A percentile compares a stretch with the other conserved stretches of the same genome.
These are phyloP conservation scores for Musca vetustissima DNA, from an alignment of 1,140 invertebrate species.

Conservation along the genomic window DNA sequence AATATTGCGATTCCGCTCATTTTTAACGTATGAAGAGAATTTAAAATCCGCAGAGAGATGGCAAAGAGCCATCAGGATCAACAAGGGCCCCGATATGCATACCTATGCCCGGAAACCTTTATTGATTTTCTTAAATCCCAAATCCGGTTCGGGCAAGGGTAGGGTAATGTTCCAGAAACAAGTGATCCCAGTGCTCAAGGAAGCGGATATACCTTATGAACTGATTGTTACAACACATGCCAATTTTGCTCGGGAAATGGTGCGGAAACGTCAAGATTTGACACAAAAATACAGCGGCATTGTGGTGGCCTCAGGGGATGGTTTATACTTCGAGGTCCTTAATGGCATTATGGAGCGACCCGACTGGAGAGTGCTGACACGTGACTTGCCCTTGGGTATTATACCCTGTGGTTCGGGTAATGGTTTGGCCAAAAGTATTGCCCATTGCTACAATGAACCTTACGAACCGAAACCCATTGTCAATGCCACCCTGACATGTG, in stretches of 20 bases:
- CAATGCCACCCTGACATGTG: constrained; percentile 77
- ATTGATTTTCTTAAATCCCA: constrained; percentile 89
- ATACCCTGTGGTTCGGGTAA: constrained; percentile 96
- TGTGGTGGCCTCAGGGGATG: constrained; percentile 91
- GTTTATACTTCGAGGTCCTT: constrained; percentile 88
- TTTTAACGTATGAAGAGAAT: constrained; percentile 81
- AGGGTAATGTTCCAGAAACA: constrained; percentile 81
- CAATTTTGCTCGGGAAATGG: constrained; percentile 83
- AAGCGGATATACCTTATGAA: constrained; percentile 84
- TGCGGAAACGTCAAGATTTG: constrained; percentile 73
- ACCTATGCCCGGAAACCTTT: constrained; percentile 52
- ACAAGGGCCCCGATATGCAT: constrained; percentile 25
- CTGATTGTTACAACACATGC: constrained; percentile 84
- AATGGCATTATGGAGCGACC: constrained; percentile 86
- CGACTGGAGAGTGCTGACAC: constrained; percentile 81
- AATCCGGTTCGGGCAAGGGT: constrained; percentile 85
- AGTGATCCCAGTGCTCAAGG: constrained; percentile 79
- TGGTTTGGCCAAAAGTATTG: constrained; percentile 85
- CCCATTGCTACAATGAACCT: constrained; percentile 76
- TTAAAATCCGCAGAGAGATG: constrained; percentile 77
- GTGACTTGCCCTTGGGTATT: constrained; percentile 78
- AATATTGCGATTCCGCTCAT: constrained; percentile 76
- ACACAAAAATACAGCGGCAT: constrained; percentile 70
- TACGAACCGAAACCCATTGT: constrained; percentile 76
- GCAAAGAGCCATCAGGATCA: constrained; percentile 59